These are phyloP conservation scores for Dryomyza anilis DNA, from an alignment of 2,888 invertebrate genomes.

Conservation along the genomic window DNA sequence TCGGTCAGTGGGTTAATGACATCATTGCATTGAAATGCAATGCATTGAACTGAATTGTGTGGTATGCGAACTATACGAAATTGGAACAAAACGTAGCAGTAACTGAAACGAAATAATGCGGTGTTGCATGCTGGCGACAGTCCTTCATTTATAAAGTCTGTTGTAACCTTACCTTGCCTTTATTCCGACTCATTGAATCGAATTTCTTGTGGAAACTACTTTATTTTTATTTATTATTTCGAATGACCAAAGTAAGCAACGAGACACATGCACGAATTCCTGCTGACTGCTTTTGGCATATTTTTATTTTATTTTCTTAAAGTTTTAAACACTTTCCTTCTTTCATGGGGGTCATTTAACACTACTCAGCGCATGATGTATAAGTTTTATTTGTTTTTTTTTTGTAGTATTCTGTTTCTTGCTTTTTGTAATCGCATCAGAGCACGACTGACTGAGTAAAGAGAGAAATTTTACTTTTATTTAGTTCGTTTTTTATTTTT, in stretches of 20 bases:
- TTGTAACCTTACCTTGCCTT: not conserved
- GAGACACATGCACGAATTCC: constrained; percentile 2
- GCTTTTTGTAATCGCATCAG: constrained; percentile 19
- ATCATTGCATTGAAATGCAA: no score
- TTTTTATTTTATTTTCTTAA: constrained; percentile 10
- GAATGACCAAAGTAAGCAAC: no score
- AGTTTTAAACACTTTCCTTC: constrained; percentile 23
- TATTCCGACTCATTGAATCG: not conserved
- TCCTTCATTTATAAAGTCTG: not conserved
- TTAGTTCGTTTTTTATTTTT: not conserved
- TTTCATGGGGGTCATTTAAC: constrained; percentile 16
- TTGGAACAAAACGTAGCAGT: not conserved
- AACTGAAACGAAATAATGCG: not conserved
- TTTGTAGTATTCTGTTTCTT: no score
- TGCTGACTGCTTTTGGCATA: not conserved
- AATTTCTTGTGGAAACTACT: not conserved
- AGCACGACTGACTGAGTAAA: not conserved
- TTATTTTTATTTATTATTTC: constrained; percentile 4
- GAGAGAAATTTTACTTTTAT: not conserved
- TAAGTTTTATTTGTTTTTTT: no score
- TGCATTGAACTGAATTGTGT: no score
- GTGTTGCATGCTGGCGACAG: not conserved
- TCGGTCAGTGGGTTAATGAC: constrained; percentile 35
- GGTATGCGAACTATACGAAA: constrained; percentile 1
- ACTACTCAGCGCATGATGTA: not conserved